These are phyloP conservation scores for Drosophila grimshawi DNA, from an alignment of 1,140 invertebrate species.

Conservation along the genomic window DNA sequence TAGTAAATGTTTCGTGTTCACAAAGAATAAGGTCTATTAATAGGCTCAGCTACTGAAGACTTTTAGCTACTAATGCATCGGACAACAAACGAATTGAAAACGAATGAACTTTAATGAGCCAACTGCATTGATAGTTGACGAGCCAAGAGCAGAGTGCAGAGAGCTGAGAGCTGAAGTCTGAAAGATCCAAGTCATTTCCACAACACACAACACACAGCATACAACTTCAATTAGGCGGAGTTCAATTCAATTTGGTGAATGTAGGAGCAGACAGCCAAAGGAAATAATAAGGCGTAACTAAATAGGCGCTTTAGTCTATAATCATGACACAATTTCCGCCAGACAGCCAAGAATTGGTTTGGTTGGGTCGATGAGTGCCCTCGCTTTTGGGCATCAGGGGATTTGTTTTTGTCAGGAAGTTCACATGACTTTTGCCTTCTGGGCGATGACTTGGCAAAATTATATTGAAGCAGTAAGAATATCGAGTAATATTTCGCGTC, in stretches of 20 bases:
- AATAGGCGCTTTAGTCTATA: conserved; percentile 83
- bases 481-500: conserved; percentile 64
- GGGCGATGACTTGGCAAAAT: conserved; percentile 64
- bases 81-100: conserved; percentile 53
- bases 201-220: conserved; percentile 24
- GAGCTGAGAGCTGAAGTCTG: not conserved
- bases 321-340: conserved; percentile 82
- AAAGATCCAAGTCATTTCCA: conserved; percentile 75
- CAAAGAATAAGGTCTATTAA: conserved; percentile 12
- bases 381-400: not conserved
- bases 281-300: conserved; percentile 83
- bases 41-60: not conserved
- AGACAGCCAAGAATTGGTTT: conserved; percentile 17
- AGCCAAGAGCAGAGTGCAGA: not conserved
- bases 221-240: conserved; percentile 72
- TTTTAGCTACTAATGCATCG: conserved; percentile 5
- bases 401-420: conserved; percentile 66
- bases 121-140: conserved; percentile 14
- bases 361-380: conserved; percentile 27
- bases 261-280: conserved; percentile 43
- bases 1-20: conserved; percentile 25
- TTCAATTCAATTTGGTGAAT: conserved; percentile 50
- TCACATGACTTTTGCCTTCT: conserved; percentile 61
- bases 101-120: conserved; percentile 51
- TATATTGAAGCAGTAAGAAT: conserved; percentile 14